Evolutionary conservation across 2,797 vertebrate species (phyloP).

Genomic region (Galago senegalensis): DNA sequence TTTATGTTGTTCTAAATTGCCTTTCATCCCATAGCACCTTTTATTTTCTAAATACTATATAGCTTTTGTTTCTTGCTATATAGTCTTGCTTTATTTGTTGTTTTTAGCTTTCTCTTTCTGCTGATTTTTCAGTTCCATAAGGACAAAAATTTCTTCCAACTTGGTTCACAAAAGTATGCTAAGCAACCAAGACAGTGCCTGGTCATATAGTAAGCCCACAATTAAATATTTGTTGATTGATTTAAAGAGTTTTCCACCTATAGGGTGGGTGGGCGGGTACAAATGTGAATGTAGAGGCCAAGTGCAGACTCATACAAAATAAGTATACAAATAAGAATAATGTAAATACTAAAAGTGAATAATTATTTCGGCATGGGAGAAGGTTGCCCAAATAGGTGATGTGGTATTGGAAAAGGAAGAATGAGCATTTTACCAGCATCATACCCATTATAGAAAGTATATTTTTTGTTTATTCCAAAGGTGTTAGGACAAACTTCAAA

Average conservation of each 20-base stretch:
- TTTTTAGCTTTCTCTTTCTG: background rate
- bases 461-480: constrained; percentile 17
- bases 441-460: background rate
- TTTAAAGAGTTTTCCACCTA: constrained; percentile 10
- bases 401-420: constrained; percentile 20
- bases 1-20: background rate
- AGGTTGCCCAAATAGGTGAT: constrained; percentile 6
- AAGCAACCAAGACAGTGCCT: background rate
- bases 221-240: constrained; percentile 28
- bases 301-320: background rate
- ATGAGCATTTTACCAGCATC: background rate
- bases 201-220: background rate
- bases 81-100: background rate
- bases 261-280: background rate
- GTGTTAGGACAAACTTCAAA: constrained; percentile 11
- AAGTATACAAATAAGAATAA: background rate
- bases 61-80: background rate
- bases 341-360: background rate
- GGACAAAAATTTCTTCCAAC: background rate
- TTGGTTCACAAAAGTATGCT: constrained; percentile 42
- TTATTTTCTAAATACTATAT: background rate
- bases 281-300: background rate
- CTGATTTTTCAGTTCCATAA: background rate
- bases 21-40: background rate
- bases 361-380: background rate